These are phyloP conservation scores for Lomographa bimaculata DNA, from an alignment of 2,888 invertebrate genomes.

Conservation along the genomic window DNA sequence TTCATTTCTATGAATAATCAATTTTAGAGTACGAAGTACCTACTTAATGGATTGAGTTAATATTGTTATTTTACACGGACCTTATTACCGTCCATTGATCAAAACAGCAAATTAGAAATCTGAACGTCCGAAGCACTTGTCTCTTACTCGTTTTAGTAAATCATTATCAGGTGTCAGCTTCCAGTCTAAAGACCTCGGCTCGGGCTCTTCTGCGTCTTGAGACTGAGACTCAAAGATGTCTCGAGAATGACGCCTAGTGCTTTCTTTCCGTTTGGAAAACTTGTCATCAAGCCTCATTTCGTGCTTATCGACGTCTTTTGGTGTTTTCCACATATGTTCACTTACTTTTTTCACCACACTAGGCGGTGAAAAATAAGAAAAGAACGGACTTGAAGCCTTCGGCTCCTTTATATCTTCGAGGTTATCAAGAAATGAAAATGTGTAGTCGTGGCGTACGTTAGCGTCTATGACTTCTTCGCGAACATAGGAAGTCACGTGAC, in stretches of 20 bases:
- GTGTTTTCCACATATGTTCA: constrained; percentile 56
- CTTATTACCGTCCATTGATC: no score
- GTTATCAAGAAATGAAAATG: constrained; percentile 65
- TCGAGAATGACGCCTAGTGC: constrained; percentile 55
- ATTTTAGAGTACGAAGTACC: no score
- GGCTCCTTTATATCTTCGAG: constrained; percentile 57
- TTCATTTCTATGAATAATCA: no score
- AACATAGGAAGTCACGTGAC: constrained; percentile 59
- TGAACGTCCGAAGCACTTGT: constrained; percentile 65
- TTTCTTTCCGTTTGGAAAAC: constrained; percentile 41
- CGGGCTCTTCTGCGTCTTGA: constrained; percentile 55
- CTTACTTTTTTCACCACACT: constrained; percentile 47
- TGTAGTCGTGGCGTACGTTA: no score
- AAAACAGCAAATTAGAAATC: constrained; percentile 47
- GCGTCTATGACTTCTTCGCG: constrained; percentile 63
- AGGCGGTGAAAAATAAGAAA: constrained; percentile 67
- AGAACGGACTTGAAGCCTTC: constrained; percentile 63
- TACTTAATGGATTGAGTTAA: no score
- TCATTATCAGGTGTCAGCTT: constrained; percentile 64
- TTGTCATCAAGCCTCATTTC: constrained; percentile 35
- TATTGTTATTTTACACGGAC: no score
- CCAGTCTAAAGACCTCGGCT: constrained; percentile 54
- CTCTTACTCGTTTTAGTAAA: constrained; percentile 60
- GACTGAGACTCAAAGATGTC: constrained; percentile 73
- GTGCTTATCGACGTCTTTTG: constrained; percentile 41